These are phyloP conservation scores for Myanophis thanlyinensis DNA, from an alignment of 2,113 vertebrate genomes.

Conservation along the genomic window DNA sequence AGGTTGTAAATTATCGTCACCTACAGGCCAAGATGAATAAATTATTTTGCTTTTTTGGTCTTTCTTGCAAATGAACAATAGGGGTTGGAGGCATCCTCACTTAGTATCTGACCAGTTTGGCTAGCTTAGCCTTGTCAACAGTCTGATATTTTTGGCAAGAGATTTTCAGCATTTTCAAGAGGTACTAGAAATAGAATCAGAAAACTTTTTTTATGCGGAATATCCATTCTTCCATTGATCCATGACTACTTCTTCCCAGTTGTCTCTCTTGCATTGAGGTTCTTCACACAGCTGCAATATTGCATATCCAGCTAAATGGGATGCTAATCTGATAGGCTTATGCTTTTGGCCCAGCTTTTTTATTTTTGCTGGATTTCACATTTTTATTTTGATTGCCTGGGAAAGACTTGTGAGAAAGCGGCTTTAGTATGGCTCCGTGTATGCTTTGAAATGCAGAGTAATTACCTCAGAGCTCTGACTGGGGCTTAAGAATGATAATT, in stretches of 20 bases:
- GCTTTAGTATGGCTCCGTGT: not conserved
- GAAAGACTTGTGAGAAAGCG: not conserved
- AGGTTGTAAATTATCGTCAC: not conserved
- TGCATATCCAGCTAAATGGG: not conserved
- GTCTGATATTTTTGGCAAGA: not conserved
- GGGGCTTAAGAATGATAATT: not conserved
- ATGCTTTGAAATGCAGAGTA: not conserved
- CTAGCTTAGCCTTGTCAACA: not conserved
- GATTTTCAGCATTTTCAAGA: not conserved
- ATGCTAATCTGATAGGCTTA: not conserved
- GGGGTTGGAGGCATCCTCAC: not conserved
- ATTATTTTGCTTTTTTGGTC: not conserved
- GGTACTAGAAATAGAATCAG: not conserved
- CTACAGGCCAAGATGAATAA: not conserved
- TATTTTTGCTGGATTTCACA: not conserved
- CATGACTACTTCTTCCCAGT: not conserved
- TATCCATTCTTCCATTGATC: not conserved
- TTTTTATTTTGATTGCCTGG: not conserved
- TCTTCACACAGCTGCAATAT: not conserved
- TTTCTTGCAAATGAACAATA: not conserved
- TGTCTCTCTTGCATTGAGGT: not conserved
- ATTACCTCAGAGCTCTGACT: not conserved
- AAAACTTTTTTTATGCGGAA: not conserved
- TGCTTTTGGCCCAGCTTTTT: not conserved
- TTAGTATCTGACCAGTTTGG: not conserved